Conservation (phyloP, 2,888 invertebrate species). For the Cheilosia urbana region DNA sequence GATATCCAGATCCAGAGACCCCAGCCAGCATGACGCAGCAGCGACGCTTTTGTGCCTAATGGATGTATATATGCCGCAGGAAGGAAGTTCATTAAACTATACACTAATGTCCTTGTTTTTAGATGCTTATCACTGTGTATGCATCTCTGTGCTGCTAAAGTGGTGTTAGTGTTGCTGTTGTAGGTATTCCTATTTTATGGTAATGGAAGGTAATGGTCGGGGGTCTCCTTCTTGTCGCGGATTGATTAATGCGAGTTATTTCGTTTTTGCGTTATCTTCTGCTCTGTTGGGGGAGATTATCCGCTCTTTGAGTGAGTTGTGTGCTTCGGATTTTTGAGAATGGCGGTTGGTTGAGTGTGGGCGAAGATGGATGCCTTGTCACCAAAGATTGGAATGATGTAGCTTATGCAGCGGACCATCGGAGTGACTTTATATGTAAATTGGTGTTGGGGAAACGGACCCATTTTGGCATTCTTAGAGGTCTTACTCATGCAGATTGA, state of each 20-base stretch:
- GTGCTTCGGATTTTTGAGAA: slow-evolving; percentile 15
- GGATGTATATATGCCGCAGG: slow-evolving; percentile 44
- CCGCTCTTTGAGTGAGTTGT: slow-evolving; percentile 46
- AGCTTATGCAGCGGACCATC: slow-evolving; percentile 10
- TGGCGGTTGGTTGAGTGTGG: slow-evolving; percentile 29
- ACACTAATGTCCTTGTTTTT: slow-evolving; percentile 74
- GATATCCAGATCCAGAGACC: slow-evolving; percentile 23
- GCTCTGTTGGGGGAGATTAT: slow-evolving; percentile 46
- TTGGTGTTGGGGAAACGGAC: neutral
- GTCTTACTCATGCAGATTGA: slow-evolving; percentile 33
- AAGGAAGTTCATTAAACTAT: slow-evolving; percentile 75
- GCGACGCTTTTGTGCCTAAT: slow-evolving; percentile 44
- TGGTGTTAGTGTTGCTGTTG: slow-evolving; percentile 9
- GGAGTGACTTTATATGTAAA: slow-evolving; percentile 25
- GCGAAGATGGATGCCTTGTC: slow-evolving; percentile 74
- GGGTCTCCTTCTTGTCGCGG: slow-evolving; percentile 48
- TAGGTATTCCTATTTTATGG: slow-evolving; percentile 68
- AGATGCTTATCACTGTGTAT: slow-evolving; percentile 74
- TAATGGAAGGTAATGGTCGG: slow-evolving; percentile 72
- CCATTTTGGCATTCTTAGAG: neutral
- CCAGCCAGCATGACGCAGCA: slow-evolving; percentile 71
- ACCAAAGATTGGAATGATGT: slow-evolving; percentile 58
- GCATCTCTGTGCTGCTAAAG: slow-evolving; percentile 23
- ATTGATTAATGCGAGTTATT: slow-evolving; percentile 74
- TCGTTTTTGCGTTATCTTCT: slow-evolving; percentile 52